Evolutionary conservation across 2,797 vertebrate species (phyloP), one percentile per base, ranked within the genome.

Genomic region (Karalla daura): DNA sequence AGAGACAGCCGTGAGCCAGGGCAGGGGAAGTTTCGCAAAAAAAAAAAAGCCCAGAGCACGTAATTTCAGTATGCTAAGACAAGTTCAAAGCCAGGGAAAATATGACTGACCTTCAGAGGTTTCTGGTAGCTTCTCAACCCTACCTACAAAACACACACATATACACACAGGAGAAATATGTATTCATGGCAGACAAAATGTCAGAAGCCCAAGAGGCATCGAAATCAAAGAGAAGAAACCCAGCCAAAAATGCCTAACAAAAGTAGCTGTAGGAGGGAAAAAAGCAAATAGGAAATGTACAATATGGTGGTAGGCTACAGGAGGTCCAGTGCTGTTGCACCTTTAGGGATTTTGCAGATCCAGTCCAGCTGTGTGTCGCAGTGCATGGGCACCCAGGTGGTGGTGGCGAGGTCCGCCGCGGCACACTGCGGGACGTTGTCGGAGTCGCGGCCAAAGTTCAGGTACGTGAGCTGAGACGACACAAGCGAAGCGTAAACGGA

Each of bases 331-430:
- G 45, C 15, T 40, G 14, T 23, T 25, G 67, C 85, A 98, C 98
- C 98, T 97, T 95, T 95, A 17, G 96, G 96, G 70, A 98, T 94
- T 86, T 99, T 98, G 92, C 98, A 99, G 90, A 99, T 97, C 97
- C 96, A 99, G 91, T 99, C 96, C 68, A 98, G 90, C 78, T 95
- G 93, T 2, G 93, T 87, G 60, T 98, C 96, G 10, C 98, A 99
- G 86, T 96, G 95, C 92, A 97, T 94, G 1, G 95, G 94, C 86
- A 96, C 85, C 98, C 98, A 99, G 88, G 96, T 96, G 89, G 95
- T 92, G n/a, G 95, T 94, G 33, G 95, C 95, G 88, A 98, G 54
- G 81, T 98, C 96, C 6, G 95, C 91, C 20, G 96, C 96, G 0
- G 91, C 94, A 5, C 98, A 99, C 73, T 93, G 92, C 1, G 95